These are phyloP conservation scores for Acrobeloides nanus DNA, from an alignment of 2,888 invertebrate species.

Conservation along the genomic window DNA sequence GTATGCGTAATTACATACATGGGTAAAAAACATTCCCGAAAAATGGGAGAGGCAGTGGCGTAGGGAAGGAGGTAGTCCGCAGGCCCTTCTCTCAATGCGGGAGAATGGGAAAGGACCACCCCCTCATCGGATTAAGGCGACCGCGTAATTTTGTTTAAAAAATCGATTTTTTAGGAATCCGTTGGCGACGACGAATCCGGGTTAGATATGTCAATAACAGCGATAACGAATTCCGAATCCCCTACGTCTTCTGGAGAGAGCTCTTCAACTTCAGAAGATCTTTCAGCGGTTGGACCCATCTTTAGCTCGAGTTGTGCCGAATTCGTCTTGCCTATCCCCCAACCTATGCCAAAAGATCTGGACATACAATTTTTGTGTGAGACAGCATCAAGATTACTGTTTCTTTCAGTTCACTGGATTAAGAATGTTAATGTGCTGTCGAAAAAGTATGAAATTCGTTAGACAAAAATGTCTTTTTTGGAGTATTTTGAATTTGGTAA, in stretches of 20 bases:
- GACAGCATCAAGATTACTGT: conserved; percentile 81
- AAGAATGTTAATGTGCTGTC: conserved; percentile 59
- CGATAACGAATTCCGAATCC: conserved; percentile 30
- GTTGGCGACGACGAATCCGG: conserved; percentile 46
- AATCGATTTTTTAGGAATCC: too few relatives aligned
- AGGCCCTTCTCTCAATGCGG: too few relatives aligned
- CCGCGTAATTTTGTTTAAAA: too few relatives aligned
- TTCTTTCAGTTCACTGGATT: conserved; percentile 82
- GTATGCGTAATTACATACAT: too few relatives aligned
- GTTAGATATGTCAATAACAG: too few relatives aligned
- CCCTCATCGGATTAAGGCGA: too few relatives aligned
- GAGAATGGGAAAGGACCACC: too few relatives aligned
- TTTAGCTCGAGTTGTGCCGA: conserved; percentile 58
- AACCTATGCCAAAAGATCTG: conserved; percentile 76
- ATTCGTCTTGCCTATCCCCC: conserved; percentile 70
- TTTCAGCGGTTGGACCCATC: conserved; percentile 13
- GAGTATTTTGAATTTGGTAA: not conserved
- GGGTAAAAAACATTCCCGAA: too few relatives aligned
- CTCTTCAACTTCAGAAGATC: conserved; percentile 5
- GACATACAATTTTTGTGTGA: conserved; percentile 91
- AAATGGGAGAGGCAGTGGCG: too few relatives aligned
- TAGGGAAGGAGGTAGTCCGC: too few relatives aligned
- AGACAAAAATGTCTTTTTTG: conserved; percentile 6
- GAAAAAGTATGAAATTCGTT: conserved; percentile 18
- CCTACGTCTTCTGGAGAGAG: conserved; percentile 12